These are phyloP conservation scores for Drosophila sechellia DNA, from an alignment of 1,140 invertebrate species.

Conservation along the genomic window DNA sequence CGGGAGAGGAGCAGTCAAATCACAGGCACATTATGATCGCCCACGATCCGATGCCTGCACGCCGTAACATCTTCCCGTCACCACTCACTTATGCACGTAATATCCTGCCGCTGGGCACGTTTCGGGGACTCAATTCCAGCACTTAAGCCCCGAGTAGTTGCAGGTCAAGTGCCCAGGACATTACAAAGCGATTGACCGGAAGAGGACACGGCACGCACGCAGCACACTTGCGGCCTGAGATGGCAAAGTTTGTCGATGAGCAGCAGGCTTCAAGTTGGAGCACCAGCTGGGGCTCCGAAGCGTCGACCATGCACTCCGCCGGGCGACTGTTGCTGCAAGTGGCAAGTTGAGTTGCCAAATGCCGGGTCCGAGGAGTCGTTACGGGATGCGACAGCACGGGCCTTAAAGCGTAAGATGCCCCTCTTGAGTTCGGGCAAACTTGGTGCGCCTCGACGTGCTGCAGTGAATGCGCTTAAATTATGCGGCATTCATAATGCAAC, in stretches of 20 bases:
- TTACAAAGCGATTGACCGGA: constrained; percentile 58
- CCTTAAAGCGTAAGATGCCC: constrained; percentile 36
- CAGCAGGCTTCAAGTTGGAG: constrained; percentile 2
- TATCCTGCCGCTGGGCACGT: constrained; percentile 66
- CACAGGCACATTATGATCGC: constrained; percentile 43
- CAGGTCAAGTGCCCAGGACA: constrained; percentile 42
- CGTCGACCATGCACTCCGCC: constrained; percentile 36
- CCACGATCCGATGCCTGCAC: background rate
- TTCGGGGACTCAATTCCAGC: constrained; percentile 45
- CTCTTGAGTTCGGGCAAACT: constrained; percentile 10
- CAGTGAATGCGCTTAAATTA: constrained; percentile 68
- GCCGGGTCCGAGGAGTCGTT: constrained; percentile 22
- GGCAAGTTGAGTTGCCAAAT: constrained; percentile 15
- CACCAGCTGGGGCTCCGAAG: constrained; percentile 30
- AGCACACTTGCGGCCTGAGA: constrained; percentile 48
- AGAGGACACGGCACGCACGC: constrained; percentile 58
- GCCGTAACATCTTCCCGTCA: constrained; percentile 4
- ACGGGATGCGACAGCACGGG: constrained; percentile 30
- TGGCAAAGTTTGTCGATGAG: constrained; percentile 20
- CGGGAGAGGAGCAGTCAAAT: background rate
- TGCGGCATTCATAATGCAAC: constrained; percentile 79
- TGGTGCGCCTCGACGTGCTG: constrained; percentile 6
- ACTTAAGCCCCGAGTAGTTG: constrained; percentile 39
- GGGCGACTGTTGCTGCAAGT: constrained; percentile 4
- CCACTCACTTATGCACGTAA: constrained; percentile 60